These are phyloP conservation scores for Pentalonia nigronervosa DNA, from an alignment of 1,140 invertebrate species.

Conservation along the genomic window DNA sequence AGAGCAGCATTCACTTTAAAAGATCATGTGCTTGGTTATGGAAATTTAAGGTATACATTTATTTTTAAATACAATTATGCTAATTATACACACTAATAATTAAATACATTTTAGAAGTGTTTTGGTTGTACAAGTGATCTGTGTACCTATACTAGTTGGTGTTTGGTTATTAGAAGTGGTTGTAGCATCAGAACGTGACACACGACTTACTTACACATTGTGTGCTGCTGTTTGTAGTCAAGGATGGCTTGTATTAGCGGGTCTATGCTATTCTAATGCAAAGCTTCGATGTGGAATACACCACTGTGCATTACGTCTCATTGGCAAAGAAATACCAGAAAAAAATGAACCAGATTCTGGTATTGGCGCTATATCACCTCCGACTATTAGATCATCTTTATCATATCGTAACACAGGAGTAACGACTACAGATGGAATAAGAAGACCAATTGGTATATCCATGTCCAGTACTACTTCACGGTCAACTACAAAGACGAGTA, in stretches of 20 bases:
- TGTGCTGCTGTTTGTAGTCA: conserved; percentile 76
- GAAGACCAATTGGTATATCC: conserved; percentile 91
- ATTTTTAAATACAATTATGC: neutral
- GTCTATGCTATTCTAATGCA: conserved; percentile 84
- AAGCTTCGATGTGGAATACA: conserved; percentile 77
- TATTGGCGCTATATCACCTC: conserved; percentile 52
- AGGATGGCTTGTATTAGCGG: conserved; percentile 79
- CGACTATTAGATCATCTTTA: conserved; percentile 72
- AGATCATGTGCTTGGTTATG: conserved; percentile 88
- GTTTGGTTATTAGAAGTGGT: conserved; percentile 84
- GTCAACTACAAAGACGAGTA: conserved; percentile 92
- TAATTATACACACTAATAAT: conserved; percentile 46
- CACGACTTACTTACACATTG: conserved; percentile 76
- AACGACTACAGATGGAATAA: conserved; percentile 65
- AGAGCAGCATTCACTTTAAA: conserved; percentile 89
- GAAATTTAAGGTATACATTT: conserved; percentile 77
- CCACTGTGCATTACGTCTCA: conserved; percentile 72
- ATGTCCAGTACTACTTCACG: conserved; percentile 92
- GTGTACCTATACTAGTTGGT: conserved; percentile 78
- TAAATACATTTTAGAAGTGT: conserved; percentile 71
- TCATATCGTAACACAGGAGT: conserved; percentile 76
- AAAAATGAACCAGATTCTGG: conserved; percentile 55
- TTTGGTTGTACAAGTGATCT: conserved; percentile 82
- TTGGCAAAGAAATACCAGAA: conserved; percentile 78
- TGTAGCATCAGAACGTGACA: conserved; percentile 79